phyloP scores from a whole-genome alignment of 2,113 vertebrate species.

The Neogale vison region DNA sequence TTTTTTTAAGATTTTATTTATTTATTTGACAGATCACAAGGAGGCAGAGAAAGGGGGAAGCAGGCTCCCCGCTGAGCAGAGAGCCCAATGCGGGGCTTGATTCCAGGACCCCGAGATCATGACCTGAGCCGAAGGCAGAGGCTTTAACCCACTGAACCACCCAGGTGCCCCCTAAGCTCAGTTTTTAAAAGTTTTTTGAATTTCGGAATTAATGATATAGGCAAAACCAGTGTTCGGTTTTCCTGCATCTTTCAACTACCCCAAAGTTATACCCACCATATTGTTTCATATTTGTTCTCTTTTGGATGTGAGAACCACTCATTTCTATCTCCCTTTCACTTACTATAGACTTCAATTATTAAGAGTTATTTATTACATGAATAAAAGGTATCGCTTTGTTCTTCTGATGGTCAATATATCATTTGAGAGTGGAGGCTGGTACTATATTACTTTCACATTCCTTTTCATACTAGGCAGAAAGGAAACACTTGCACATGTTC shows the following conservation, averaged over 20 bases:
- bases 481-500: background rate
- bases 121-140: too few relatives aligned
- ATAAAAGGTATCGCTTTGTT: background rate
- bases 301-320: background rate
- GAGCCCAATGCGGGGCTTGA: too few relatives aligned
- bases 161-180: background rate
- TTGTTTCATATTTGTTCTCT: background rate
- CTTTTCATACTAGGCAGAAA: background rate
- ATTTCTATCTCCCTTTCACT: background rate
- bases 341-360: background rate
- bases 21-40: too few relatives aligned
- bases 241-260: background rate
- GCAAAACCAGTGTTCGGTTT: background rate
- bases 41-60: too few relatives aligned
- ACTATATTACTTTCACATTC: background rate
- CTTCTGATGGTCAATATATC: background rate
- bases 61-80: too few relatives aligned
- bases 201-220: constrained; percentile 26
- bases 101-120: too few relatives aligned
- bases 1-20: too few relatives aligned
- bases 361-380: constrained; percentile 23
- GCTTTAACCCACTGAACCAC: too few relatives aligned
- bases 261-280: background rate
- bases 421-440: background rate
- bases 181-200: background rate